Conservation (phyloP, 2,888 invertebrate species). For the Tholera decimalis region DNA sequence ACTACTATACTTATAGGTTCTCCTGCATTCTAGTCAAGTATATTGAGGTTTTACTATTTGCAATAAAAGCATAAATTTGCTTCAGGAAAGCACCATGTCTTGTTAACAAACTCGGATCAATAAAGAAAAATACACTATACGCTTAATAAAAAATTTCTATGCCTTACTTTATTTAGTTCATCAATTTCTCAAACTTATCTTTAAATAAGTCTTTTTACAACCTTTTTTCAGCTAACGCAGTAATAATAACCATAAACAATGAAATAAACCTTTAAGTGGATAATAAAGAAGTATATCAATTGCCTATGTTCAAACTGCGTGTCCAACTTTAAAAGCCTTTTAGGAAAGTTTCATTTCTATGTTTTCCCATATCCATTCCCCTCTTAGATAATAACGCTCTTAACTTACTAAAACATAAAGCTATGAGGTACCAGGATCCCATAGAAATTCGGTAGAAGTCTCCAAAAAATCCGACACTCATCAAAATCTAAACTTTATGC, state of each 20-base stretch:
- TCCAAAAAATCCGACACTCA: conserved; percentile 12
- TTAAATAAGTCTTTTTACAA: background rate
- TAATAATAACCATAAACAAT: conserved; percentile 29
- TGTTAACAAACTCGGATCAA: no score
- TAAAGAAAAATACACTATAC: no score
- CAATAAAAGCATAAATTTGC: no score
- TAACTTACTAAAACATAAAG: conserved; percentile 61
- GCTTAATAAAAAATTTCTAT: no score
- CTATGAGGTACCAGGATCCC: conserved; percentile 51
- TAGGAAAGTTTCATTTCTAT: conserved; percentile 38
- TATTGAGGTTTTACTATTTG: no score
- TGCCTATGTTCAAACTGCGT: conserved; percentile 26
- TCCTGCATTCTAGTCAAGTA: no score
- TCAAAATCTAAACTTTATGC: conserved; percentile 17
- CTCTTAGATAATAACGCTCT: conserved; percentile 41
- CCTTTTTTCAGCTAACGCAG: background rate
- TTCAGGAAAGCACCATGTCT: no score
- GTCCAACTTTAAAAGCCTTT: conserved; percentile 37
- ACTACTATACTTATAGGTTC: no score
- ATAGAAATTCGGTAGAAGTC: conserved; percentile 53
- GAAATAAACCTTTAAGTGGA: conserved; percentile 22
- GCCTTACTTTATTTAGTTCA: no score
- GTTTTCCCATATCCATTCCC: conserved; percentile 44
- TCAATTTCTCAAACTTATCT: background rate
- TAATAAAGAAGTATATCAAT: conserved; percentile 24